Base-by-base conservation (phyloP, 1,140 invertebrate genomes). In the Drosophila ironensis region DNA sequence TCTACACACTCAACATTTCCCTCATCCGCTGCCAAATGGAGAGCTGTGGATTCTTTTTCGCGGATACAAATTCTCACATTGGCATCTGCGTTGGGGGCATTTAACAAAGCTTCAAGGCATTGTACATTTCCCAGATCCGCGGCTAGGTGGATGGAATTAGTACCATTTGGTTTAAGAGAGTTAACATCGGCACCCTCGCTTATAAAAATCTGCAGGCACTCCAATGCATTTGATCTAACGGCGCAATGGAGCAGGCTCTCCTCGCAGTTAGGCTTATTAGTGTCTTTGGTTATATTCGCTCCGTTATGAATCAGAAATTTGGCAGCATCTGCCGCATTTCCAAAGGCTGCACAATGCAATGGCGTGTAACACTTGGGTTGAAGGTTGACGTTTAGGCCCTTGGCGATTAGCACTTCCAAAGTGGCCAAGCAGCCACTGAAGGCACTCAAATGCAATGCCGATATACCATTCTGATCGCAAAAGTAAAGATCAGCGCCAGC, bases 1-100 rank as follows among this genome's bases (percentile, higher is more conserved):
- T 94, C 92, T 0, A 95, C 92, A 66, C 95, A 95, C 20, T 95
- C 94, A 5, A 91, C 91, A 69, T 94, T 95, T 22, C 95, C 95
- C 41, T 94, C 94, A 64, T 95, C 94, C 1, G 95, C 95, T 0
- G 95, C 95, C 60, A 96, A 90, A 90, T 97, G 96, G 11, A 97
- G 82, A 0, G 95, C 93, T 0, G 95, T 96, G 30, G 94, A 94
- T 72, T 94, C 93, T 73, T 93, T 92, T 52, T 94, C 93, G 4
- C 93, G 91, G 2, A 93, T 93, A 56, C 91, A 93, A 64, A 96
- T 91, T 87, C 92, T 88, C 22, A 93, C 92, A 63, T 92, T 91
- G 20, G 93, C 87, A 80, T 94, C 92, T 0, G 92, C 91, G 14
- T 92, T 93, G 16, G 93, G 92, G 2, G 93, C 93, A 54, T 93